Evolutionary conservation across 1,140 invertebrate genomes (phyloP).

Genomic region (Danaus plexippus): DNA sequence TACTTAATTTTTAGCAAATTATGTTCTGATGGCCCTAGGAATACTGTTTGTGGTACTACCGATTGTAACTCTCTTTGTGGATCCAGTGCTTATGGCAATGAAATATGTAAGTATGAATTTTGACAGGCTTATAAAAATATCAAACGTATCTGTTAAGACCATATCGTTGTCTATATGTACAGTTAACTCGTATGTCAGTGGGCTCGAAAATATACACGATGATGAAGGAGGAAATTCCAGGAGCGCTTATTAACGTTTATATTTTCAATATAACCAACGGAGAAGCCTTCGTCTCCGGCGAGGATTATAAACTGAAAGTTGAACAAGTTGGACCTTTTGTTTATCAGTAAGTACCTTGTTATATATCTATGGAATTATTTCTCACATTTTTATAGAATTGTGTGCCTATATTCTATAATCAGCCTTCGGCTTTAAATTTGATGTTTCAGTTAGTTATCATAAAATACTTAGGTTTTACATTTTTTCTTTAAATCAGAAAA

Average conservation of each 20-base stretch:
- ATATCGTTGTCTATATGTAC: constrained; percentile 11
- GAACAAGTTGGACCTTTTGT: constrained; percentile 89
- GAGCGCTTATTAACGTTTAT: constrained; percentile 80
- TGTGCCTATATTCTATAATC: too few species aligned
- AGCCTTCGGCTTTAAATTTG: too few species aligned
- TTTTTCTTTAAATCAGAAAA: too few species aligned
- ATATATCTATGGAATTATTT: neutral
- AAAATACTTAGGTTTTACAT: too few species aligned
- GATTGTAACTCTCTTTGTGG: constrained; percentile 11
- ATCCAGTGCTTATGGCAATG: constrained; percentile 18
- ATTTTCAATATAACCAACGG: constrained; percentile 90
- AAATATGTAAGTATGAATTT: constrained; percentile 19
- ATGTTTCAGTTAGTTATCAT: too few species aligned
- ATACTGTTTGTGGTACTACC: constrained; percentile 12
- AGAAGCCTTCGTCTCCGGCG: constrained; percentile 77
- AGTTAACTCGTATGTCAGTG: constrained; percentile 21
- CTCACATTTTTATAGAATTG: too few species aligned
- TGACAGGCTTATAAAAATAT: too few species aligned
- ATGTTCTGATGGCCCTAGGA: constrained; percentile 9
- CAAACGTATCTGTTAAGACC: too few species aligned
- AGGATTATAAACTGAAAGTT: constrained; percentile 79
- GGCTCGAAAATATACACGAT: constrained; percentile 24
- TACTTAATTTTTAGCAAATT: constrained; percentile 14
- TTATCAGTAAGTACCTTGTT: constrained; percentile 78
- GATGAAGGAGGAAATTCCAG: constrained; percentile 46